Evolutionary conservation across 2,797 vertebrate genomes (phyloP), one percentile per base, ranked within the genome.

Genomic region (Rhinichthys osculus): DNA sequence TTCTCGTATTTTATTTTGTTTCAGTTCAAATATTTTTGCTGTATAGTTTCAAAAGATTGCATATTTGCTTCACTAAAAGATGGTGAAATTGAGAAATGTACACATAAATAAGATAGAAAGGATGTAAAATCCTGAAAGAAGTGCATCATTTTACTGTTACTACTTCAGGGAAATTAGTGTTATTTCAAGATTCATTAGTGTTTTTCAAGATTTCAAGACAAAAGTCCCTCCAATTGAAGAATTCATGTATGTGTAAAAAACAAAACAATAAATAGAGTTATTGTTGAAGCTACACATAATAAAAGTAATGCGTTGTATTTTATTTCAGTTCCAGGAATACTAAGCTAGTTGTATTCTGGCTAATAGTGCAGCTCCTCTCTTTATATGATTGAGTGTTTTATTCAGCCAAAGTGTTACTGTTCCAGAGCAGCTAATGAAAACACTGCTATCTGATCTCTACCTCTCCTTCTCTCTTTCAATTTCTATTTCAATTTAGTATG

Each of bases 371-470:
- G 59, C 9, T 47, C 4, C 66, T 16, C 42, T 77, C 42, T 74
- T 67, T 66, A 50, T 66, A n/a, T 4, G 27, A 64, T 64, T 33
- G 33, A 71, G 33, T 42, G 35, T 57, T 71, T 40, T 59, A 44
- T 72, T 83, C 38, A 72, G 19, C 8, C 38, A n/a, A 38, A 27
- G 21, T 40, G 40, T 44, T 64, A 50, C 71, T 66, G 33, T 40
- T 67, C 6, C 72, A 27, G 14, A 19, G 82, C 72, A 52, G 71
- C 30, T 62, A 82, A 82, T 73, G 69, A 73, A 19, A 82, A 62
- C 38, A 19, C 47, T 42, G 21, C 33, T 76, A 52, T 84, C 59
- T 52, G 59, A 52, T 84, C 59, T 83, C 69, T 27, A 11, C 1
- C 7, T 21, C 30, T 81, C 42, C 19, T 47, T 23, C 23, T 40